These are phyloP conservation scores for Gallinago nigripennis DNA, from an alignment of 2,797 vertebrate genomes.

Conservation along the genomic window DNA sequence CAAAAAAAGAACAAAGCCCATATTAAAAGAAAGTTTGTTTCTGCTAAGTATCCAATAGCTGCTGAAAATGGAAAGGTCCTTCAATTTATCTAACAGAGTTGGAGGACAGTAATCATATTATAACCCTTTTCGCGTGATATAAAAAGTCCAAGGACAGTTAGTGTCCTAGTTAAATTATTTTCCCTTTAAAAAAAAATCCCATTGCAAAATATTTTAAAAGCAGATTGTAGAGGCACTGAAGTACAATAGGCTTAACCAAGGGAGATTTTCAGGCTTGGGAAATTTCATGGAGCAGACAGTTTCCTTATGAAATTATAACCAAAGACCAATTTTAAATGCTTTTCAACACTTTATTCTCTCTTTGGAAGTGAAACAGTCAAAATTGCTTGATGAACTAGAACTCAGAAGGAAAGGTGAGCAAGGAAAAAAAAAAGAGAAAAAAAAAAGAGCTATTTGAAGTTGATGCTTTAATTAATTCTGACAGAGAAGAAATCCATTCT, in stretches of 20 bases:
- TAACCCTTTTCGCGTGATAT: neutral
- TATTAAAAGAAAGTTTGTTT: neutral
- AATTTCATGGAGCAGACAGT: neutral
- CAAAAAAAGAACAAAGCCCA: neutral
- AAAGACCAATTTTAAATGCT: neutral
- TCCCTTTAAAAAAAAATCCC: neutral
- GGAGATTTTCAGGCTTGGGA: neutral
- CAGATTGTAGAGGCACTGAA: neutral
- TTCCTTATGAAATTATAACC: neutral
- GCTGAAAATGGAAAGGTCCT: neutral
- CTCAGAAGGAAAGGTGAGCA: neutral
- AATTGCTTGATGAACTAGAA: neutral
- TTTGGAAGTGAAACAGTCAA: neutral
- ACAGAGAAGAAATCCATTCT: neutral
- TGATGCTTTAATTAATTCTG: neutral
- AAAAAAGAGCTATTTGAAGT: neutral
- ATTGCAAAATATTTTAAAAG: neutral
- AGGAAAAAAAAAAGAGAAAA: neutral
- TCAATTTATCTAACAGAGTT: neutral
- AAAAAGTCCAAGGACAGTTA: neutral
- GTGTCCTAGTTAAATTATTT: neutral
- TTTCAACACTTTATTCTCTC: neutral
- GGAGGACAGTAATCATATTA: neutral
- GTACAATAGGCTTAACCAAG: neutral
- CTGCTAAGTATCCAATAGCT: neutral